Evolutionary conservation across 2,888 invertebrate genomes (phyloP).

Genomic region (Baronia brevicornis): DNA sequence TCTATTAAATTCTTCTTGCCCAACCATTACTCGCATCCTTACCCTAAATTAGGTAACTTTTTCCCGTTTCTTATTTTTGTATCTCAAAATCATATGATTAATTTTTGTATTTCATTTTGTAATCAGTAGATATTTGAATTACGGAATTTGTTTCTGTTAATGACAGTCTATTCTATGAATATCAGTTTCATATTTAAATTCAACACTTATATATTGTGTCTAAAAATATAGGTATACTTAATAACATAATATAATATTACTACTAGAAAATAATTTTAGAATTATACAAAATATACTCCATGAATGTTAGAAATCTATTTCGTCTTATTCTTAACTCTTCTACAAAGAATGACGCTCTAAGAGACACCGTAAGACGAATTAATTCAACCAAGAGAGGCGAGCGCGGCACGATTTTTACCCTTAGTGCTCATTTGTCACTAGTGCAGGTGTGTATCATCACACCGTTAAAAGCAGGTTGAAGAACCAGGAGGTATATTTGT

Average conservation of each 20-base stretch:
- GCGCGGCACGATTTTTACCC: constrained; percentile 59
- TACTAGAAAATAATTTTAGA: not conserved
- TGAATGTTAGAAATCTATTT: not conserved
- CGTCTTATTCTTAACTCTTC: constrained; percentile 8
- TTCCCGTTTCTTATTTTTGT: no score
- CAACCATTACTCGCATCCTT: no score
- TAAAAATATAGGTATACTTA: no score
- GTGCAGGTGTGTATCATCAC: constrained; percentile 58
- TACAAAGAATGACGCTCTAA: constrained; percentile 45
- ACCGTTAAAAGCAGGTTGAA: constrained; percentile 22
- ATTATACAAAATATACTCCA: not conserved
- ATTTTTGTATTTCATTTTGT: no score
- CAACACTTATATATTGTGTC: no score
- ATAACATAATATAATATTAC: not conserved
- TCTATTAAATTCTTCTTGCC: no score
- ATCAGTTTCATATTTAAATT: no score
- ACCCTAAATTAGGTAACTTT: no score
- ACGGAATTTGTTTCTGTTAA: no score
- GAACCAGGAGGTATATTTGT: not conserved
- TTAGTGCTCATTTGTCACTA: constrained; percentile 70
- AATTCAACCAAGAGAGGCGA: constrained; percentile 60
- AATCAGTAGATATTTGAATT: no score
- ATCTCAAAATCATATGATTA: no score
- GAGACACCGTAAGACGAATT: constrained; percentile 72
- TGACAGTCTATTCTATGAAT: no score